Percentiles rank a stretch among this genome's conserved stretches.
These are phyloP conservation scores for Hirudo medicinalis DNA, from an alignment of 1,140 invertebrate species.

Conservation along the genomic window DNA sequence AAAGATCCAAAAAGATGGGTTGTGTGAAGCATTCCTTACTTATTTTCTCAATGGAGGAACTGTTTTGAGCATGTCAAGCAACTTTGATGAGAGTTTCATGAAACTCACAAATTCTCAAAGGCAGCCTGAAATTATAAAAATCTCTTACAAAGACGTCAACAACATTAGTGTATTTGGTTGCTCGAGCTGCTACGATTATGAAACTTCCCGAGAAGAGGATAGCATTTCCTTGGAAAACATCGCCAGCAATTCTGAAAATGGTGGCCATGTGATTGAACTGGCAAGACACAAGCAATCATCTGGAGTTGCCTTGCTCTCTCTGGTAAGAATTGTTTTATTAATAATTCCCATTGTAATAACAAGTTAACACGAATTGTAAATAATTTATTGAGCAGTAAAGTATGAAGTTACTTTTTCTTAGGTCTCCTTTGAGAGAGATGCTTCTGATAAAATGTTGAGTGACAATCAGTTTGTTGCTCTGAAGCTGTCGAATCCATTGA, in stretches of 20 bases:
- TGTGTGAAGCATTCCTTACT: conserved; percentile 54
- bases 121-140: conserved; percentile 64
- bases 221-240: conserved; percentile 59
- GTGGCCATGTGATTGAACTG: conserved; percentile 63
- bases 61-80: conserved; percentile 58
- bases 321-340: conserved; percentile 43
- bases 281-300: conserved; percentile 50
- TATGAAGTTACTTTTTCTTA: conserved; percentile 27
- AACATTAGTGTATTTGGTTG: conserved; percentile 68
- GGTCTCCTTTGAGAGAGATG: conserved; percentile 49
- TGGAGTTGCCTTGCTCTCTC: conserved; percentile 66
- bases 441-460: conserved; percentile 42
- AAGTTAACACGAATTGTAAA: not conserved
- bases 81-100: conserved; percentile 60
- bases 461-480: conserved; percentile 51
- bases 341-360: not conserved
- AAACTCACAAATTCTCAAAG: conserved; percentile 63
- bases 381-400: not conserved
- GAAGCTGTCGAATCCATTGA: conserved; percentile 51
- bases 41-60: conserved; percentile 59
- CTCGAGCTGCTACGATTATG: conserved; percentile 58
- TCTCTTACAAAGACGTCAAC: conserved; percentile 67
- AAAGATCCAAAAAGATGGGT: conserved; percentile 53
- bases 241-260: conserved; percentile 68
- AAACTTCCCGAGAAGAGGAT: conserved; percentile 44